phyloP scores from a whole-genome alignment of 2,113 vertebrate species.

The Narcine bancroftii region DNA sequence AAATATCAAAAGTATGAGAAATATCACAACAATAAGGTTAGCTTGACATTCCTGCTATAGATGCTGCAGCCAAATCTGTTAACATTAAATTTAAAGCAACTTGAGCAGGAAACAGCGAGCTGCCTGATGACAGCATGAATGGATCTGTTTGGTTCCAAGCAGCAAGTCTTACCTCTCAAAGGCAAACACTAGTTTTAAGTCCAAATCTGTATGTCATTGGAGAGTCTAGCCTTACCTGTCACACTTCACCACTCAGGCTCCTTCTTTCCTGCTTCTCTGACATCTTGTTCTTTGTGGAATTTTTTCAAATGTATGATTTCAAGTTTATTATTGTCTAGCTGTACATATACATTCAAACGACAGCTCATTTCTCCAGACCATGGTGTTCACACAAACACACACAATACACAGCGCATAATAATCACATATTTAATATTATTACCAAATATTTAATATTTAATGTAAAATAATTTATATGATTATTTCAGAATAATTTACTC shows the following conservation, averaged over 20 bases:
- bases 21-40: not conserved
- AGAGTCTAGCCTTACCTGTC: not conserved
- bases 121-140: not conserved
- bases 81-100: not conserved
- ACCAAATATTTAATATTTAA: no score
- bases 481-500: no score
- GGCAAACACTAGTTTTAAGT: not conserved
- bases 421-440: no score
- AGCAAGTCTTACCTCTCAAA: not conserved
- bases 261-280: not conserved
- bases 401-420: no score
- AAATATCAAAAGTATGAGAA: no score
- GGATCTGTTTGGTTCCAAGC: not conserved
- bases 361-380: no score
- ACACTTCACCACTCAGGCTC: no score
- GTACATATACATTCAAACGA: no score
- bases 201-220: not conserved
- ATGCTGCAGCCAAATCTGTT: not conserved
- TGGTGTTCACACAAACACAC: no score
- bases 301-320: not conserved
- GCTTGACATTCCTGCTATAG: not conserved
- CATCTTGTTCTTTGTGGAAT: not conserved
- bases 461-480: no score
- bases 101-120: not conserved
- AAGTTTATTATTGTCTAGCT: no score